A percentile compares a stretch with the other conserved stretches of the same genome.
Evolutionary conservation across 2,113 vertebrate genomes (phyloP).

Genomic region (Psilopogon haemacephalus): DNA sequence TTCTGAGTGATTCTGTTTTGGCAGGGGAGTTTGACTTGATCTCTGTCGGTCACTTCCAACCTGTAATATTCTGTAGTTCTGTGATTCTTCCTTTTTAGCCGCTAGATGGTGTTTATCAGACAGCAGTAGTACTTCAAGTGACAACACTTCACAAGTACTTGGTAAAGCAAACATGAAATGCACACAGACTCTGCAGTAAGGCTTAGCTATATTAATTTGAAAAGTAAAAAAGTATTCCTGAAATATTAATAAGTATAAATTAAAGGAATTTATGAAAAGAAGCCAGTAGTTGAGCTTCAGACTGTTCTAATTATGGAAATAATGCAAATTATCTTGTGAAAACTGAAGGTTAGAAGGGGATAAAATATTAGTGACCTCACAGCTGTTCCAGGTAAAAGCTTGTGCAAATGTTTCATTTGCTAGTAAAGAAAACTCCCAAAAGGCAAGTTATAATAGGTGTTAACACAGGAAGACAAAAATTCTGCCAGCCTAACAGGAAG

Average conservation of each 20-base stretch:
- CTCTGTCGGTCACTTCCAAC: no score
- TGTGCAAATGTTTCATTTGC: background rate
- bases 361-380: background rate
- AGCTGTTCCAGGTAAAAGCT: background rate
- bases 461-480: background rate
- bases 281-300: background rate
- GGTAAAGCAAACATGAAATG: background rate
- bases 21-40: no score
- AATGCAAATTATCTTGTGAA: background rate
- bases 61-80: no score
- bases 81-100: background rate
- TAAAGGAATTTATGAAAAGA: background rate
- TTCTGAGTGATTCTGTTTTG: no score
- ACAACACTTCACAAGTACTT: background rate
- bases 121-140: background rate
- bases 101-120: slow-evolving; percentile 8
- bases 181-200: background rate
- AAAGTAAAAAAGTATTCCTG: background rate
- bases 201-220: background rate
- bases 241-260: background rate
- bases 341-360: background rate
- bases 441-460: background rate
- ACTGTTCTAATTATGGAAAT: background rate
- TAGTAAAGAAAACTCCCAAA: background rate
- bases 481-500: background rate